These are phyloP conservation scores for Hemiscyllium ocellatum DNA, from an alignment of 2,113 vertebrate genomes.

Conservation along the genomic window DNA sequence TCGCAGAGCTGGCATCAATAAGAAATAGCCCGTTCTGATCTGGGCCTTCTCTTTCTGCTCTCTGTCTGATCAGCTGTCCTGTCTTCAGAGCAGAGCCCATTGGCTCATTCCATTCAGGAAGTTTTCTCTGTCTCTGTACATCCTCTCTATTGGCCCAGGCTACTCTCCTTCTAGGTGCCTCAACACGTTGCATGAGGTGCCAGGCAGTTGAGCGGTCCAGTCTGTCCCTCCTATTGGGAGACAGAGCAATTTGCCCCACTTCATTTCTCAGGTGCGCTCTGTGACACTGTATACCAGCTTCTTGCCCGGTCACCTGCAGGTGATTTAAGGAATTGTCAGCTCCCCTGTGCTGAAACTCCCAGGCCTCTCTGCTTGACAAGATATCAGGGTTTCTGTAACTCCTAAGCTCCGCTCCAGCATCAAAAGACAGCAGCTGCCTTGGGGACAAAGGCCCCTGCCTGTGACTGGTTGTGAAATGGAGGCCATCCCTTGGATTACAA, in stretches of 20 bases:
- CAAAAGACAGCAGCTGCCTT: background rate
- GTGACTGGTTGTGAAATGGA: no score
- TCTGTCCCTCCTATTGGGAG: background rate
- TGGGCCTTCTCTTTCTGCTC: no score
- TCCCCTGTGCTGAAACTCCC: background rate
- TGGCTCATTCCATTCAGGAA: conserved; percentile 40
- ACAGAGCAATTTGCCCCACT: background rate
- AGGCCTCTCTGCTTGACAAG: background rate
- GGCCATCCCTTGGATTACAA: background rate
- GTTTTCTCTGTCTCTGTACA: conserved; percentile 39
- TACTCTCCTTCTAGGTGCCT: background rate
- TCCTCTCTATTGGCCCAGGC: background rate
- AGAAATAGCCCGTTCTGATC: conserved; percentile 56
- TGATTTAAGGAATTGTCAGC: background rate
- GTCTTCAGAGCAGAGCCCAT: no score
- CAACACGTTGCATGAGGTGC: conserved; percentile 25
- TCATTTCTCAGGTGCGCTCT: background rate
- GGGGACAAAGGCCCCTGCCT: no score
- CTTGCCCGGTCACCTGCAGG: background rate
- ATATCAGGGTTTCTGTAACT: fast-evolving
- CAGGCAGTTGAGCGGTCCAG: background rate
- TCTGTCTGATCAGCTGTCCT: background rate
- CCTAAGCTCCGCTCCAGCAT: background rate
- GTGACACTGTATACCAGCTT: background rate
- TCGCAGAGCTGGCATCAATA: conserved; percentile 75